Evolutionary conservation across 2,797 vertebrate species (phyloP), one percentile per base, ranked within the genome.

Genomic region (Esox lucius): DNA sequence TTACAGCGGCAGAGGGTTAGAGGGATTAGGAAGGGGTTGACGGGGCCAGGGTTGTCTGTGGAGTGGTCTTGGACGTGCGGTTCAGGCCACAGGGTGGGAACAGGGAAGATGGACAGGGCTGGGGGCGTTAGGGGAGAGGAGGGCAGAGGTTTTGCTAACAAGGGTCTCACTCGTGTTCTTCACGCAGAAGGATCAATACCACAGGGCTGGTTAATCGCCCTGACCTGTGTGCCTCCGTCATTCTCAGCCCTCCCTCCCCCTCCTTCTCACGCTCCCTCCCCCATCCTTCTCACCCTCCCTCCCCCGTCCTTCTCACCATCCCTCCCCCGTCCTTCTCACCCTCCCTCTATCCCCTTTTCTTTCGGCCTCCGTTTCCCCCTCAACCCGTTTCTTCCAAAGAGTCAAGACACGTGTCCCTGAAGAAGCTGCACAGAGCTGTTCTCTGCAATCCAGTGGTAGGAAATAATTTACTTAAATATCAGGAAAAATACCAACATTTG

Each of bases 161-260:
- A 13, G 9, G 42, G 81, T 81, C 86, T 87, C 79, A 72, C 77
- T 75, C 72, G 75, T 79, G 87, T 76, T 70, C 74, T 72, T 42
- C 83, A 83, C 85, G 81, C 83, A 81, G 85, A 81, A 66, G 72
- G 85, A 91, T 92, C 87, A 88, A 83, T 83, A 85, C 70, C 72
- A 69, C 72, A 17, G 73, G 67, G 5, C 48, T 15, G 64, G 83
- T 80, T 87, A 83, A 89, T 84, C 81, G 75, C 76, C 42, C 17
- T 12, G 9, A 46, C 42, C 9, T 39, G 35, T 39, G 35, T 39
- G 35, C 65, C 78, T 85, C 26, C 22, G n/a, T 61, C 56, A 22
- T 11, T 22, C n/a, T n/a, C 53, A 11, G 7, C 11, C 3, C 11
- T 13, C 11, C 1, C 11, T 13, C 9, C 2, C 56, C 24, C 16